A percentile compares a stretch with the other conserved stretches of the same genome.
Conservation (phyloP, 2,113 vertebrate genomes). For the Chlamydotis undulata region DNA sequence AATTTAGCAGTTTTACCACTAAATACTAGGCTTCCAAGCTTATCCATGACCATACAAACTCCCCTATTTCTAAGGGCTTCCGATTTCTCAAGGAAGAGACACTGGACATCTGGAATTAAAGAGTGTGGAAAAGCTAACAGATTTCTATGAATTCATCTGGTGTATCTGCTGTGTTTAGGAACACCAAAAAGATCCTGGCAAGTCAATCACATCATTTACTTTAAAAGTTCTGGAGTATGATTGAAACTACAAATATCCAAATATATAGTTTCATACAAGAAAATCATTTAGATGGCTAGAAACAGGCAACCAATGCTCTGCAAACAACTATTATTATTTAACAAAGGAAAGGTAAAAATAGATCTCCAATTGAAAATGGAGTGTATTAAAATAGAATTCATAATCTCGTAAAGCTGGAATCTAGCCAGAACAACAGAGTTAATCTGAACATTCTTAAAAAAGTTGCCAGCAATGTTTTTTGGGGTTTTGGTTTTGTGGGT, state of each 20-base stretch:
- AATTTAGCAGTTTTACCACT: background rate
- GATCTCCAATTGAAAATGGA: background rate
- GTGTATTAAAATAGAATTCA: background rate
- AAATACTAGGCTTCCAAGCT: background rate
- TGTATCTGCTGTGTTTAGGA: background rate
- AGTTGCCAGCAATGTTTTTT: background rate
- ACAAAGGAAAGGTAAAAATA: slow-evolving; percentile 41
- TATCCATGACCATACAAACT: background rate
- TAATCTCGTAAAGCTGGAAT: background rate
- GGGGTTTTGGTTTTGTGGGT: no score
- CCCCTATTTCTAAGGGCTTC: background rate
- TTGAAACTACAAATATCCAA: background rate
- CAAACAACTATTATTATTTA: background rate
- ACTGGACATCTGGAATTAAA: background rate
- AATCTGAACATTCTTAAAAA: background rate
- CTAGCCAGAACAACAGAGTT: background rate
- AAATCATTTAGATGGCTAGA: background rate
- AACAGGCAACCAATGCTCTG: background rate
- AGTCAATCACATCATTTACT: background rate
- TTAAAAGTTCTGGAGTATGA: background rate
- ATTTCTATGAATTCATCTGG: background rate
- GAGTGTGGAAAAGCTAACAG: background rate
- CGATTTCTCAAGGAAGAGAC: background rate
- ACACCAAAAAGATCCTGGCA: background rate
- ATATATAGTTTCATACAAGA: background rate